Evolutionary conservation across 2,888 invertebrate species (phyloP), one percentile per base, ranked within the genome.

Genomic region (Acheta domesticus): DNA sequence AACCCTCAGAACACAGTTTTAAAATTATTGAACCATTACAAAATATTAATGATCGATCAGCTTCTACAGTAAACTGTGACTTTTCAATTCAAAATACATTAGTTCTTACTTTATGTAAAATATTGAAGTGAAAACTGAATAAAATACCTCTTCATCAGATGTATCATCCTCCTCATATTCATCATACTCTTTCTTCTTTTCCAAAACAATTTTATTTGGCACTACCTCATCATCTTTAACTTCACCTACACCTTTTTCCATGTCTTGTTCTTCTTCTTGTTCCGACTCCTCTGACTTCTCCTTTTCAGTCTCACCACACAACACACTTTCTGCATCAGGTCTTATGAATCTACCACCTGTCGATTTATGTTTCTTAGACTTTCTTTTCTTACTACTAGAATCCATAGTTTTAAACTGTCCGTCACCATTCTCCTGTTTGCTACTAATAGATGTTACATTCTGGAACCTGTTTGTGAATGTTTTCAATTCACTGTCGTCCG

Each of bases 81-180:
- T 23, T 23, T 23, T 23, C 36, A 36, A 5, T 36, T 0, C 5
- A 36, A 36, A 36, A 5, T 36, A 23, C 4, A 8, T 36, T 1
- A 8, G 36, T 36, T 36, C 36, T 0, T 36, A 36, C 36, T 36
- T 74, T 74, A 16, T 16, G 16, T 1, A 23, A 14, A 19, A 20
- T 62, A 48, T n/a, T 49, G 1, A 19, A 50, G 11, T 21, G 19
- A 62, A 21, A 21, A 14, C 3, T 19, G 75, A 78, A 62, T 76
- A 62, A 82, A 80, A 79, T 83, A 89, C 89, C 87, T 98, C 97
- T 87, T 98, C 97, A 86, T 98, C 98, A 0, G 97, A 97, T 12
- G 96, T 94, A 87, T 97, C 97, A 48, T 93, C 90, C 4, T 91
- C 88, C 82, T 78, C 82, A 80, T 80, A 80, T 76, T 80, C 81